phyloP scores from a whole-genome alignment of 1,140 invertebrate species.

The Drosophila yakuba region DNA sequence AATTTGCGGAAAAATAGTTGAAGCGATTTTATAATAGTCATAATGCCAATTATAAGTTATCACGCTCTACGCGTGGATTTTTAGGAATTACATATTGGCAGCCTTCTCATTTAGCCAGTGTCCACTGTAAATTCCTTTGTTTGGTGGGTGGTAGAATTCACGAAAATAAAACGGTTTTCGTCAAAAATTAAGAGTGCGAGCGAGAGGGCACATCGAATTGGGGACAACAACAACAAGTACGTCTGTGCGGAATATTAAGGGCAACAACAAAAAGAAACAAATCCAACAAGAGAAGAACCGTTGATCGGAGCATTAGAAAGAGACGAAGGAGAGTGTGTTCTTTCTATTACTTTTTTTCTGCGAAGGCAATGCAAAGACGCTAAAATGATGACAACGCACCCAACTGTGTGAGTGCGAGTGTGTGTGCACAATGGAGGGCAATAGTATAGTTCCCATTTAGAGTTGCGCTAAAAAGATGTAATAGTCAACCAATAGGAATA shows the following conservation, averaged over 20 bases:
- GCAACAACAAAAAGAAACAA: constrained; percentile 24
- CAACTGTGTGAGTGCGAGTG: constrained; percentile 12
- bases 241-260: constrained; percentile 54
- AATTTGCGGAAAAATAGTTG: not conserved
- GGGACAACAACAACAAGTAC: constrained; percentile 22
- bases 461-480: not conserved
- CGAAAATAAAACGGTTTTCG: constrained; percentile 36
- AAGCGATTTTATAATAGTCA: not conserved
- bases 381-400: constrained; percentile 48
- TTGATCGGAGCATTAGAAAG: constrained; percentile 40
- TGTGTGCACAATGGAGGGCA: constrained; percentile 7
- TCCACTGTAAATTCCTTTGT: constrained; percentile 33
- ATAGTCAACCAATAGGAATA: not conserved
- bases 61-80: no score
- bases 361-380: constrained; percentile 43
- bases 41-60: not conserved
- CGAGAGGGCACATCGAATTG: not conserved
- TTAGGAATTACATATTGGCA: not conserved
- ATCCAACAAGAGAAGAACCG: constrained; percentile 30
- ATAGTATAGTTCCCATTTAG: not conserved
- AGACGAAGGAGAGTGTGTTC: constrained; percentile 17
- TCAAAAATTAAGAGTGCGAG: constrained; percentile 5
- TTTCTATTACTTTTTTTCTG: constrained; percentile 24
- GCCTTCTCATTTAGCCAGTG: not conserved
- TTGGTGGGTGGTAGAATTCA: constrained; percentile 29